A percentile compares a stretch with the other conserved stretches of the same genome.
These are phyloP conservation scores for Drosophila aldrichi DNA, from an alignment of 2,888 invertebrate genomes.

Conservation along the genomic window DNA sequence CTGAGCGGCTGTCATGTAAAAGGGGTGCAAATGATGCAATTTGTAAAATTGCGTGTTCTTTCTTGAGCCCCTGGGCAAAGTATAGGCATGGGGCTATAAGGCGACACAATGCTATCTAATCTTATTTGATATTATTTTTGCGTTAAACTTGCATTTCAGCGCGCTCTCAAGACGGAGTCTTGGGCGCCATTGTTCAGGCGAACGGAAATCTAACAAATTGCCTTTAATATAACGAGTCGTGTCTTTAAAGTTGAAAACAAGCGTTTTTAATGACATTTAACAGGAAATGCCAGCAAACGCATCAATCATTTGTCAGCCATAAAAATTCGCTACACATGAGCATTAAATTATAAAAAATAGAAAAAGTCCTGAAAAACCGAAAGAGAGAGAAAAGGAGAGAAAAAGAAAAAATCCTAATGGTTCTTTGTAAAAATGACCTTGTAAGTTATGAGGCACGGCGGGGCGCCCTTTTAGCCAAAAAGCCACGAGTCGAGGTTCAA, in stretches of 20 bases:
- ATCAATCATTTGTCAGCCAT: conserved; percentile 82
- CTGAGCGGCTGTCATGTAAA: conserved; percentile 35
- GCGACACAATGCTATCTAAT: conserved; percentile 80
- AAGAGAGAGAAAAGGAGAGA: conserved; percentile 18
- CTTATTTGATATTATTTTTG: conserved; percentile 80
- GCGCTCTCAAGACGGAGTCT: conserved; percentile 38
- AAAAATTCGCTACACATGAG: conserved; percentile 82
- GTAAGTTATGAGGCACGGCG: conserved; percentile 70
- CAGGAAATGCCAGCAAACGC: conserved; percentile 70
- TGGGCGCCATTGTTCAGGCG: conserved; percentile 28
- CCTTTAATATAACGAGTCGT: conserved; percentile 42
- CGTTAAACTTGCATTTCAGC: conserved; percentile 81
- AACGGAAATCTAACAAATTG: conserved; percentile 45
- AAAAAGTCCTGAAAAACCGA: conserved; percentile 30
- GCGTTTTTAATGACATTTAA: conserved; percentile 75
- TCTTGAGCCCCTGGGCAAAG: conserved; percentile 33
- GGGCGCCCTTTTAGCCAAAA: conserved; percentile 56
- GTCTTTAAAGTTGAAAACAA: conserved; percentile 56
- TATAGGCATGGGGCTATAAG: conserved; percentile 49
- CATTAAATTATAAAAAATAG: conserved; percentile 60
- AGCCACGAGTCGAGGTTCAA: conserved; percentile 58
- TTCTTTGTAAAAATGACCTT: conserved; percentile 74
- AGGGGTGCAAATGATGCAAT: conserved; percentile 82
- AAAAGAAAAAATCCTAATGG: conserved; percentile 63
- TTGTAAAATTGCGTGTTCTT: conserved; percentile 75